A percentile compares a stretch with the other conserved stretches of the same genome.
These are phyloP conservation scores for Crotophaga sulcirostris DNA, from an alignment of 2,113 vertebrate species.

Conservation along the genomic window DNA sequence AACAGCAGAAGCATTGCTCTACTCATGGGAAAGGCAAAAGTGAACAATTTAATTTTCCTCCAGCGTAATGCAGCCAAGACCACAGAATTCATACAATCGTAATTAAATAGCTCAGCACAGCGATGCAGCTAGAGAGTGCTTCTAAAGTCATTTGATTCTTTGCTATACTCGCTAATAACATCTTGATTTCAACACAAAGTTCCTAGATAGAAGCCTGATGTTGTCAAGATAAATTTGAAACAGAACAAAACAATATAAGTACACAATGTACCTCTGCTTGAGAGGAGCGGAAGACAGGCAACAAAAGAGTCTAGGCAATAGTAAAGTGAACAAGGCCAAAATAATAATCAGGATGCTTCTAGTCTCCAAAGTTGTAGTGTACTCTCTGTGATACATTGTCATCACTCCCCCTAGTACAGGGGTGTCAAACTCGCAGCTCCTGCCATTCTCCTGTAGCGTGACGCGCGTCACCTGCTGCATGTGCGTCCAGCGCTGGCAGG, in stretches of 20 bases:
- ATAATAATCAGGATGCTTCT: background rate
- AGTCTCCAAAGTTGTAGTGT: background rate
- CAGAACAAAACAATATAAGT: background rate
- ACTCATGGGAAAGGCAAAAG: background rate
- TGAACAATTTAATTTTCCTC: background rate
- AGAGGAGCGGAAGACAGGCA: background rate
- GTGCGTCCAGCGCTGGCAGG: too few relatives aligned
- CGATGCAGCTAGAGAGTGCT: background rate
- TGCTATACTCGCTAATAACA: background rate
- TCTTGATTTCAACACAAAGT: background rate
- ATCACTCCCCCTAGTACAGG: background rate
- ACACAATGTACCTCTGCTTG: background rate
- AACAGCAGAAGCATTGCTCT: background rate
- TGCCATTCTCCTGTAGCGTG: too few relatives aligned
- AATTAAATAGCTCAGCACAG: constrained; percentile 4
- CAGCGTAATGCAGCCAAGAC: background rate
- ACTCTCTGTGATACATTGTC: background rate
- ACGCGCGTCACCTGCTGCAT: too few relatives aligned
- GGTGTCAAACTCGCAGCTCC: too few relatives aligned
- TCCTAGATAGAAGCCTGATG: background rate
- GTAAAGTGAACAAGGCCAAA: background rate
- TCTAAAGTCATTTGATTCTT: background rate
- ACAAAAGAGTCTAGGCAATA: background rate
- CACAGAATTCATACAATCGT: background rate
- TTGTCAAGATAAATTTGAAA: background rate